Conservation (phyloP, 2,797 vertebrate species). For the Dicrostonyx torquatus region DNA sequence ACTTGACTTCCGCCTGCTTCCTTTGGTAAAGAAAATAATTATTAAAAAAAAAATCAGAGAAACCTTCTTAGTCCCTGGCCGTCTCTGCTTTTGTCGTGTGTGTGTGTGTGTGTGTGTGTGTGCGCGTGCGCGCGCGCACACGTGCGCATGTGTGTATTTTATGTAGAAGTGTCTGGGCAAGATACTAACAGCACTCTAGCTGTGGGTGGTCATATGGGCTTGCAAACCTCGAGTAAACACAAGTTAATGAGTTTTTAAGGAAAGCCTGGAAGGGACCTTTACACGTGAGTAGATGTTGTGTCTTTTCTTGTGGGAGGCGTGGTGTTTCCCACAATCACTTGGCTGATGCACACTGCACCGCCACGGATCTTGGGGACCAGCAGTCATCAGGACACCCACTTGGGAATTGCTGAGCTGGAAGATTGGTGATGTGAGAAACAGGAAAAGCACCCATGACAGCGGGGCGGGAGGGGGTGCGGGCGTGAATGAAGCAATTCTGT, state of each 20-base stretch:
- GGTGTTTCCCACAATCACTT: not conserved
- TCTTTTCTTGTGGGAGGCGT: not conserved
- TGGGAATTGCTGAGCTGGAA: not conserved
- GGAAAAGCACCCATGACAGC: not conserved
- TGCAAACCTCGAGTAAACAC: not conserved
- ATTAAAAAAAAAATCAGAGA: not conserved
- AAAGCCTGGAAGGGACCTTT: not conserved
- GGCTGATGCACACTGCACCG: not conserved
- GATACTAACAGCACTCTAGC: not conserved
- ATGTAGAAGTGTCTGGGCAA: not conserved
- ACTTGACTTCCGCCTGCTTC: not conserved
- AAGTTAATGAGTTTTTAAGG: not conserved
- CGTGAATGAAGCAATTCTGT: not conserved
- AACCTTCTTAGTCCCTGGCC: not conserved
- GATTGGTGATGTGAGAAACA: not conserved
- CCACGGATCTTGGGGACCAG: not conserved
- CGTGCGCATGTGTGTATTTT: not conserved
- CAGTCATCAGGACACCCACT: not conserved
- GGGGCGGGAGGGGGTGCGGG: not conserved
- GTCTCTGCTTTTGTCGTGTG: not conserved
- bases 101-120: no score
- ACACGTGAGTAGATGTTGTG: not conserved
- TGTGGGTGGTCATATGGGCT: not conserved
- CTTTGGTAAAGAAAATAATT: not conserved
- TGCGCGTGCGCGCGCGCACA: no score